Evolutionary conservation across 2,797 vertebrate genomes (phyloP), one percentile per base, ranked within the genome.

Genomic region (Lepus oiostolus): DNA sequence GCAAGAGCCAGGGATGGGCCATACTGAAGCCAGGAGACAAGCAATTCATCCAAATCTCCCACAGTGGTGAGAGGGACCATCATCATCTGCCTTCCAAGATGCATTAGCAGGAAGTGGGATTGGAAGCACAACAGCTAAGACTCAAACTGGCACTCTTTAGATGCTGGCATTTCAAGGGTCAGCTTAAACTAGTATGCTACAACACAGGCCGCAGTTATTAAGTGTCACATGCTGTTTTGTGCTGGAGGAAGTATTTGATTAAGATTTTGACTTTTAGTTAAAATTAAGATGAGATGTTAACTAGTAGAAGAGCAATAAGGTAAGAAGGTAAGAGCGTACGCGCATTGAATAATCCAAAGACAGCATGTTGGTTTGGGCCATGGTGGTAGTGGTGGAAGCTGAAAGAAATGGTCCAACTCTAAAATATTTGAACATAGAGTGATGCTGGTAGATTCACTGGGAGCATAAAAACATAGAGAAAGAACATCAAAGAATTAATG

Each of bases 231-330:
- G 65, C 32, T 90, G 63, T 86, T 89, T 86, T 81, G 32, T 28
- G 9, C 38, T 52, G 13, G 26, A 58, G 50, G 72, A 54, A n/a
- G 16, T n/a, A 65, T 65, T 81, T 72, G 30, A 30, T 52, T 42
- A 84, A 50, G 72, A 76, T 24, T 81, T 81, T 75, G 52, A 71
- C 32, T 85, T 91, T 93, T 60, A 63, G 42, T 21, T 84, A 67
- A 54, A 24, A 80, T 21, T 65, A 54, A 50, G 9, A 13, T 58
- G 26, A 67, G 30, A 65, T 63, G 17, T 7, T 52, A 38, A 4
- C 14, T 50, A 80, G 8, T 47, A 76, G 19, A 83, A 21, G 3
- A 88, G 17, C 14, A 68, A 58, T 0, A n/a, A 60, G 47, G 12
- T 50, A 85, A 67, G 7, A 22, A 5, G 5, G 16, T 71, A 7